Base-by-base conservation (phyloP, 2,888 invertebrate species). In the Chymomyza fuscimana region DNA sequence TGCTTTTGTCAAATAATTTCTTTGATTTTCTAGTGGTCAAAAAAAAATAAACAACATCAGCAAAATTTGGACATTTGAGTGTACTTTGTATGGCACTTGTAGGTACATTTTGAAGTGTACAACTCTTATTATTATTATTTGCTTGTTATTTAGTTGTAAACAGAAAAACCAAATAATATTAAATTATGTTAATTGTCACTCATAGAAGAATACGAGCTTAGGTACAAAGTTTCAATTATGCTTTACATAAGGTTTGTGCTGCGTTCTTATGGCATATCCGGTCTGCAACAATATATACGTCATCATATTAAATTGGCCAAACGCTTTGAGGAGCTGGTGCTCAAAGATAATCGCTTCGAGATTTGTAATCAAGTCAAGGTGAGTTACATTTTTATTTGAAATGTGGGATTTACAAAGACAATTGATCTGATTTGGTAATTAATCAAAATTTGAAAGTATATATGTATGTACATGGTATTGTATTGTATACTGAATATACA, bases 351-450 rank as follows among this genome's bases (percentile, higher is more conserved):
- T 68, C 93, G 98, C 79, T 99, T 98, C 91, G 96, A 98, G 93
- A 94, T 99, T 64, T 96, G 97, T 92, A 98, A 98, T 91, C 95
- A 97, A 92, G 98, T 98, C 66, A 95, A 95, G 94, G 97, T 96
- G 92, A 93, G 92, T 91, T 76, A 77, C 72, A 79, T 40, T 36
- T 59, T 40, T 29, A 19, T 22, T 68, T n/a, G 58, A 40, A 40
- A 52, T 68, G 60, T 70, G 40, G 66, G 60, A 16, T 56, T 46
- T 52, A 16, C 16, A 62, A 50, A 12, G 40, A 46, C 40, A 46
- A 46, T 46, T 46, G 40, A 46, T 46, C 12, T 46, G 40, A 7
- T 46, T 46, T 46, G 40, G 12, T 36, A 76, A 88, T 77, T 75
- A 84, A 79, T 87, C 78, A 81, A 69, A 12, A 46, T 12, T 46